phyloP scores from a whole-genome alignment of 2,888 invertebrate species.

The Agonopterix arenella region DNA sequence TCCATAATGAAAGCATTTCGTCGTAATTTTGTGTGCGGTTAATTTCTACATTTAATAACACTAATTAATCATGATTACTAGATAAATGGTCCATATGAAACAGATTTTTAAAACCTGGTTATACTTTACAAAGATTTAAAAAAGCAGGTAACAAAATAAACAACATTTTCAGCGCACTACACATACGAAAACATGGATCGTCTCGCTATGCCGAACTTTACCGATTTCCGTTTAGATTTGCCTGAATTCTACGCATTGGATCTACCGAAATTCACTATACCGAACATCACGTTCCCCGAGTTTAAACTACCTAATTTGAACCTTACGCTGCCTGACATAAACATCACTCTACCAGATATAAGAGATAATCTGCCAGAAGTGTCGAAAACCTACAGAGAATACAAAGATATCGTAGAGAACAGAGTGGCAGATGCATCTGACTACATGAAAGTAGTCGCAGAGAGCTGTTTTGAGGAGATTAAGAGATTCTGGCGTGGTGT shows the following conservation, averaged over 20 bases:
- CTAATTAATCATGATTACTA: too few relatives aligned
- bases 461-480: constrained; percentile 70
- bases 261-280: constrained; percentile 33
- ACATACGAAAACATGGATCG: constrained; percentile 65
- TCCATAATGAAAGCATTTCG: too few relatives aligned
- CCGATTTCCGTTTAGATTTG: constrained; percentile 59
- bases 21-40: too few relatives aligned
- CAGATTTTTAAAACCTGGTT: neutral
- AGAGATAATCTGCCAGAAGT: constrained; percentile 53
- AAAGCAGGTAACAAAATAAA: constrained; percentile 19
- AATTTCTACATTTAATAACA: too few relatives aligned
- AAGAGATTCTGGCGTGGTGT: constrained; percentile 53
- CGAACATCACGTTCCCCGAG: constrained; percentile 43
- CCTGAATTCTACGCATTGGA: constrained; percentile 45
- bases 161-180: constrained; percentile 64
- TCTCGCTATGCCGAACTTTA: constrained; percentile 63
- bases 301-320: constrained; percentile 28
- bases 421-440: constrained; percentile 69
- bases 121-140: neutral
- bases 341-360: constrained; percentile 47
- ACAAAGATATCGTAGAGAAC: constrained; percentile 67
- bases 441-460: constrained; percentile 68
- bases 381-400: constrained; percentile 50
- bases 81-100: neutral
- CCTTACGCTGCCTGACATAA: constrained; percentile 40